These are phyloP conservation scores for Acanthoscelides obtectus DNA, from an alignment of 2,888 invertebrate species.

Conservation along the genomic window DNA sequence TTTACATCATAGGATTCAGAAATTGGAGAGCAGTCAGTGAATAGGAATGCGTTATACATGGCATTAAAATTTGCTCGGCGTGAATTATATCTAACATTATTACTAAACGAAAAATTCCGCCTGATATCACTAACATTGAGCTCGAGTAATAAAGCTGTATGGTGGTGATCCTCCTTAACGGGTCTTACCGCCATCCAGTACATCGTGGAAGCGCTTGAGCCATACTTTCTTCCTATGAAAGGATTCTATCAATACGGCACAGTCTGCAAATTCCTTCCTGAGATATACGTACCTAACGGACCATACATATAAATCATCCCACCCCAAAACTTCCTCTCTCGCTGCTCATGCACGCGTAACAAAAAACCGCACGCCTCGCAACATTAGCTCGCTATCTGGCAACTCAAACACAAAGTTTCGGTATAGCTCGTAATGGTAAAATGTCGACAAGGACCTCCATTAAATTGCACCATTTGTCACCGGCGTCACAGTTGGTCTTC, in stretches of 20 bases:
- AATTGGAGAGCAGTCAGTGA: no score
- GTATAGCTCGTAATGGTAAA: not conserved
- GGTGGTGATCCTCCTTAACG: no score
- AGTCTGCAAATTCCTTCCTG: not conserved
- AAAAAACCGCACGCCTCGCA: not conserved
- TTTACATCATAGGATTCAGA: no score
- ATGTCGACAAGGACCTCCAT: not conserved
- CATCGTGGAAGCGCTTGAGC: no score
- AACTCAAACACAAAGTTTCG: not conserved
- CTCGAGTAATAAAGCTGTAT: no score
- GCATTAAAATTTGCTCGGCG: no score
- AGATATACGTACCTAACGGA: not conserved
- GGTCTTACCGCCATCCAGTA: no score
- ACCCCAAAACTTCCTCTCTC: not conserved
- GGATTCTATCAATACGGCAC: not conserved
- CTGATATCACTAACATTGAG: no score
- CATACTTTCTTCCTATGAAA: no score
- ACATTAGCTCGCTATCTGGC: not conserved
- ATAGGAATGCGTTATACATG: no score
- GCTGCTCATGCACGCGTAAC: not conserved
- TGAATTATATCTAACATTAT: no score
- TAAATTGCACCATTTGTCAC: not conserved
- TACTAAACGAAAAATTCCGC: no score
- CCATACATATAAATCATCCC: not conserved
- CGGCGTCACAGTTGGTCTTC: not conserved